Evolutionary conservation across 2,888 invertebrate genomes (phyloP), one percentile per base, ranked within the genome.

Genomic region (Galeruca laticollis): DNA sequence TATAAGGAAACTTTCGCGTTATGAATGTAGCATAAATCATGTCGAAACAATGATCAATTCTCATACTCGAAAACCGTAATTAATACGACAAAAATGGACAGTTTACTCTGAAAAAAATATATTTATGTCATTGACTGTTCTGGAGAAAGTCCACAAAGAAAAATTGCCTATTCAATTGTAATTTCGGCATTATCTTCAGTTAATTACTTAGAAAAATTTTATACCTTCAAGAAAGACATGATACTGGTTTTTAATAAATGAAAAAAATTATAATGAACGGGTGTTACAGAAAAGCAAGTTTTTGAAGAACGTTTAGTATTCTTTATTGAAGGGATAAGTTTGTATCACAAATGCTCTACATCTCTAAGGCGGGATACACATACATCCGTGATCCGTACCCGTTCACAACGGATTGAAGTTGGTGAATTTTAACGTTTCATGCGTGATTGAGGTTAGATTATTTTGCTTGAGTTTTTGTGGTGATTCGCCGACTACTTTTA

Each of bases 21-120:
- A 60, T 60, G 66, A 51, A n/a, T 60, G 35, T 33, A n/a, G 43
- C 47, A 59, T 57, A 59, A 57, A 65, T 57, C 65, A 65, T 65
- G 64, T 65, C 57, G 65, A 57, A 65, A 65, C 65, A 66, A 66
- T 60, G 59, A 66, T 66, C 66, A 66, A 60, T 66, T 66, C 59
- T 60, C 51, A 6, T 66, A 31, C 21, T 40, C 35, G 66, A 49
- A 37, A 40, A 59, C 54, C 51, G 49, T 66, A 66, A 66, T 66
- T 66, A 66, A 66, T 49, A 49, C 66, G 18, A 51, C 66, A 51
- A 66, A 65, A 66, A 66, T 35, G 59, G 66, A 26, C 35, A 51
- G 49, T 51, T 59, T 66, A 57, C 15, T 57, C n/a, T 26, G 13
- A 35, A 59, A 66, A 66, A 66, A 66, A 59, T 59, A 43, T 3